A percentile compares a stretch with the other conserved stretches of the same genome.
Evolutionary conservation across 2,113 vertebrate species (phyloP).

Genomic region (Xerus inauris): DNA sequence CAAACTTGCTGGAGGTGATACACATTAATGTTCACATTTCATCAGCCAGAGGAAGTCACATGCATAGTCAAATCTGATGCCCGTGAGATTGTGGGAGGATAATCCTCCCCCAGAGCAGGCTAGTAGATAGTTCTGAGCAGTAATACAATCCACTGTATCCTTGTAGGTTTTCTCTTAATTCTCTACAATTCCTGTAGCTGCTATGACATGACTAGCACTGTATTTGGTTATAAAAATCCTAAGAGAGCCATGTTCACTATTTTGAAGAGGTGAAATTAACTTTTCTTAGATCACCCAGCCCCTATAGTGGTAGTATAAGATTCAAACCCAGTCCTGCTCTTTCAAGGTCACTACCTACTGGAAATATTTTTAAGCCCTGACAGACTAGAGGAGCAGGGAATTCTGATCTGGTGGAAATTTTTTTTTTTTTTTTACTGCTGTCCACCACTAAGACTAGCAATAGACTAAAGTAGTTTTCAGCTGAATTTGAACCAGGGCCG

Average conservation of each 20-base stretch:
- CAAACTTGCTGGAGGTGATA: neutral
- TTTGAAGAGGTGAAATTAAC: neutral
- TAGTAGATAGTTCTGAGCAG: neutral
- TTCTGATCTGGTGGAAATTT: conserved; percentile 8
- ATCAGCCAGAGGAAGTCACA: neutral
- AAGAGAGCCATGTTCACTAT: neutral
- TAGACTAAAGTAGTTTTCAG: conserved; percentile 33
- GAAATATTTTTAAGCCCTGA: neutral
- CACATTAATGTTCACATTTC: neutral
- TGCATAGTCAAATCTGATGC: neutral
- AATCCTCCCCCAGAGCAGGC: neutral
- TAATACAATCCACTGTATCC: neutral
- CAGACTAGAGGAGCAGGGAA: neutral
- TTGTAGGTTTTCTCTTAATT: neutral
- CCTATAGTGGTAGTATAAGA: neutral
- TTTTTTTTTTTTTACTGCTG: neutral
- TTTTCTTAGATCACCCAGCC: neutral
- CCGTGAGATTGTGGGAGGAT: neutral
- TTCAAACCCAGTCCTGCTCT: neutral
- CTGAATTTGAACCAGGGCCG: neutral
- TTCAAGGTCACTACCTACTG: neutral
- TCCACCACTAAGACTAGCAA: neutral
- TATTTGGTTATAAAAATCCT: neutral
- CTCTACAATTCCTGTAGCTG: neutral
- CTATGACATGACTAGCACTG: neutral